Evolutionary conservation across 1,140 invertebrate species (phyloP).

Genomic region (Drosophila mayri): DNA sequence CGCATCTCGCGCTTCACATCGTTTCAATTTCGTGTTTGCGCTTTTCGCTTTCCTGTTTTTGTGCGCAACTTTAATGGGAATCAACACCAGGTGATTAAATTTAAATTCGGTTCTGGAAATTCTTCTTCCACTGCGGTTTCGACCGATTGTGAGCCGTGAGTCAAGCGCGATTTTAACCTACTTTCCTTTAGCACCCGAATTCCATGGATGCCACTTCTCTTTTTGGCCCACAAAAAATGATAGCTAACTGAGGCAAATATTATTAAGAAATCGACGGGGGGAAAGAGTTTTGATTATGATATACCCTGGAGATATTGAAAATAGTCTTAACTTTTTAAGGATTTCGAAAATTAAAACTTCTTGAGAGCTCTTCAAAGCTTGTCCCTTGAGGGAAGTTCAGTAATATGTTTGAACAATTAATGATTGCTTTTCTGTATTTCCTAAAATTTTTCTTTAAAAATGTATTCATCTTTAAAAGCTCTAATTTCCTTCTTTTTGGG

Average conservation of each 20-base stretch:
- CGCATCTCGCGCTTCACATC: constrained; percentile 36
- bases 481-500: neutral
- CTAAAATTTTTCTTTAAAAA: neutral
- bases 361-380: too few relatives aligned
- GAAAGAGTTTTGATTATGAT: neutral
- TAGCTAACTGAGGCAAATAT: constrained; percentile 29
- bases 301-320: neutral
- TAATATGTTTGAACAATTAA: too few relatives aligned
- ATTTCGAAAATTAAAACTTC: too few relatives aligned
- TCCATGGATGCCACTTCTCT: constrained; percentile 14
- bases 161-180: constrained; percentile 40
- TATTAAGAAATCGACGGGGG: rapidly evolving
- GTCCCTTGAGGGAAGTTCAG: too few relatives aligned
- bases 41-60: constrained; percentile 43
- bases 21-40: constrained; percentile 47
- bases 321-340: neutral
- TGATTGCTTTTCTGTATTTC: neutral
- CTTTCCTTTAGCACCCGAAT: constrained; percentile 34
- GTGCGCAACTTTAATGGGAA: constrained; percentile 45
- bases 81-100: constrained; percentile 51
- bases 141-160: constrained; percentile 20
- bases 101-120: constrained; percentile 49
- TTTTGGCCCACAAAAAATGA: constrained; percentile 23
- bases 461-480: too few relatives aligned
- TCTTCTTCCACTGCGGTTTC: constrained; percentile 16